Percentiles rank a stretch among this genome's conserved stretches.
These are phyloP conservation scores for Steinernema hermaphroditum DNA, from an alignment of 2,888 invertebrate species.

Conservation along the genomic window DNA sequence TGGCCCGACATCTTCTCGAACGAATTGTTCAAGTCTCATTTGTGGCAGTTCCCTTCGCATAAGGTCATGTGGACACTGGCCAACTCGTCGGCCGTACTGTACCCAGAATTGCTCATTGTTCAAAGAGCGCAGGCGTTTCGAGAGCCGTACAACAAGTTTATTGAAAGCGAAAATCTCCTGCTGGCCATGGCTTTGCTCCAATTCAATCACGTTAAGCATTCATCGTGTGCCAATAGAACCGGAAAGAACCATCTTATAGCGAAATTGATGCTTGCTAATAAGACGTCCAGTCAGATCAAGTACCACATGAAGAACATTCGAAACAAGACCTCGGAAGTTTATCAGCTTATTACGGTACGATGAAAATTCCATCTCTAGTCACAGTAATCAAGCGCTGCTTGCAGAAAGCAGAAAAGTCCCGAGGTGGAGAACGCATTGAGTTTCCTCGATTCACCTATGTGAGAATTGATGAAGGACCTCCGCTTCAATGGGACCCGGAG, in stretches of 20 bases:
- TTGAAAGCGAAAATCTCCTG: slow-evolving; percentile 13
- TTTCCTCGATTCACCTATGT: neutral
- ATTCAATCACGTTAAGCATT: slow-evolving; percentile 12
- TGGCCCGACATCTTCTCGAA: slow-evolving; percentile 27
- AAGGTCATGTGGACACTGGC: slow-evolving; percentile 28
- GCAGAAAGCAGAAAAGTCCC: neutral
- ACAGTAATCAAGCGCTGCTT: neutral
- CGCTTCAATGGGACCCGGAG: neutral
- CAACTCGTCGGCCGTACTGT: neutral
- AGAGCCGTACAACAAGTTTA: slow-evolving; percentile 7
- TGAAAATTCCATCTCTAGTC: neutral
- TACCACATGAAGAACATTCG: slow-evolving; percentile 8
- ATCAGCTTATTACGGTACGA: slow-evolving; percentile 11
- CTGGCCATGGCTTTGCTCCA: slow-evolving; percentile 2
- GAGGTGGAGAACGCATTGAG: neutral
- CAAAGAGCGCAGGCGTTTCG: neutral
- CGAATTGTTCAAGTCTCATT: slow-evolving; percentile 23
- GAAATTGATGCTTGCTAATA: neutral
- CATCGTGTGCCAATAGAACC: slow-evolving; percentile 8
- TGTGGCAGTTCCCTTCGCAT: slow-evolving; percentile 14
- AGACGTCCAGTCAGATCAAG: slow-evolving; percentile 19
- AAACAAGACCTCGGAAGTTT: neutral
- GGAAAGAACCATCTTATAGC: slow-evolving; percentile 2
- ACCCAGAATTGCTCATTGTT: neutral
- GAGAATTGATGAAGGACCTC: neutral